These are phyloP conservation scores for Pipa parva DNA, from an alignment of 2,113 vertebrate genomes.

Conservation along the genomic window DNA sequence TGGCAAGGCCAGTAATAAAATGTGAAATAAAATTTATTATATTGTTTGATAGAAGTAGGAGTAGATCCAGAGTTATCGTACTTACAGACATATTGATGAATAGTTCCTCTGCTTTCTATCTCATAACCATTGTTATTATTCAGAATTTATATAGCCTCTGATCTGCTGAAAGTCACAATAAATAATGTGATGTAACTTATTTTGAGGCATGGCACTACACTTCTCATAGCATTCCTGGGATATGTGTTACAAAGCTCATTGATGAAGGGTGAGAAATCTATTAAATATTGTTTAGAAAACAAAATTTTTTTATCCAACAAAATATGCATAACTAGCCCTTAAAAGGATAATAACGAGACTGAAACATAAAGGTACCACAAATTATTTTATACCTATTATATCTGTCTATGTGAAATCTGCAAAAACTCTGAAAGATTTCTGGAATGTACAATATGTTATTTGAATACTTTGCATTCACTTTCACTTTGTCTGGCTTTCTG, in stretches of 20 bases:
- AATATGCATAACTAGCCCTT: no score
- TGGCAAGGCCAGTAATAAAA: slow-evolving; percentile 14
- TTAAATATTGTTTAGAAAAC: no score
- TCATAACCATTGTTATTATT: slow-evolving; percentile 33
- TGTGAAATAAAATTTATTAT: slow-evolving; percentile 27
- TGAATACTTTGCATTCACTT: no score
- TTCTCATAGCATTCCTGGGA: background rate
- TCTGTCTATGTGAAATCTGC: no score
- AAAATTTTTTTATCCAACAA: no score
- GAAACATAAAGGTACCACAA: no score
- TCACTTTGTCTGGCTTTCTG: no score
- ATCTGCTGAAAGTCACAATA: slow-evolving; percentile 2
- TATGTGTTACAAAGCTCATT: background rate
- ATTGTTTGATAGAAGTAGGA: slow-evolving; percentile 19
- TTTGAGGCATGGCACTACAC: background rate
- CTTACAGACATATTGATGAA: slow-evolving; percentile 31
- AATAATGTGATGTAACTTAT: background rate
- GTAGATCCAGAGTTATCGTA: slow-evolving; percentile 25
- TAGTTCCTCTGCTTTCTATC: slow-evolving; percentile 27
- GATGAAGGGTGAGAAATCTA: background rate
- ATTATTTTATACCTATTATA: no score
- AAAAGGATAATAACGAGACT: no score
- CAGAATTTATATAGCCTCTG: slow-evolving; percentile 34
- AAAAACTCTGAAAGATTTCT: no score
- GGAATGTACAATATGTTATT: no score